phyloP scores from a whole-genome alignment of 2,888 invertebrate species.

The Mylabris sibirica region DNA sequence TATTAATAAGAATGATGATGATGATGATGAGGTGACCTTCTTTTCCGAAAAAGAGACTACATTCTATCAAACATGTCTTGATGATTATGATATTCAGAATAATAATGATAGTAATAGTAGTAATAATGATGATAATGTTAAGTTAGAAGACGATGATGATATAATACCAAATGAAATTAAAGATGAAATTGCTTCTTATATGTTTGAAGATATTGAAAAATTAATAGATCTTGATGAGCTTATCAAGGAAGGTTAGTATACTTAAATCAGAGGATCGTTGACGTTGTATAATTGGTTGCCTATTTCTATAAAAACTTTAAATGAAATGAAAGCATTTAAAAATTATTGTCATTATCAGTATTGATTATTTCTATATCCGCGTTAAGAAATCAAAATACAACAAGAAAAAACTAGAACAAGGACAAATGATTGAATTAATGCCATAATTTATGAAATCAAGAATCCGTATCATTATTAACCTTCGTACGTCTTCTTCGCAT shows the following conservation, averaged over 20 bases:
- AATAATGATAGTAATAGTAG: constrained; percentile 46
- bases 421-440: neutral
- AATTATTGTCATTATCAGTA: neutral
- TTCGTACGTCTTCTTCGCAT: neutral
- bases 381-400: neutral
- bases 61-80: constrained; percentile 54
- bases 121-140: constrained; percentile 50
- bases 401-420: neutral
- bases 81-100: constrained; percentile 55
- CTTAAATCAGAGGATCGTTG: neutral
- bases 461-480: neutral
- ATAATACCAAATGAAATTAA: constrained; percentile 51
- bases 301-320: neutral
- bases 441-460: neutral
- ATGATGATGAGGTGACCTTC: constrained; percentile 55
- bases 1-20: constrained; percentile 38
- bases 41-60: constrained; percentile 45
- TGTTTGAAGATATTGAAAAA: constrained; percentile 67
- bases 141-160: constrained; percentile 45
- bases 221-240: constrained; percentile 67
- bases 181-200: constrained; percentile 70
- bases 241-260: constrained; percentile 69
- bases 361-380: neutral
- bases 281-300: constrained; percentile 7
- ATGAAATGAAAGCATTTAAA: too few relatives aligned